Percentiles rank a stretch among this genome's conserved stretches.
Conservation (phyloP, 2,113 vertebrate genomes). For the Odocoileus virginianus region DNA sequence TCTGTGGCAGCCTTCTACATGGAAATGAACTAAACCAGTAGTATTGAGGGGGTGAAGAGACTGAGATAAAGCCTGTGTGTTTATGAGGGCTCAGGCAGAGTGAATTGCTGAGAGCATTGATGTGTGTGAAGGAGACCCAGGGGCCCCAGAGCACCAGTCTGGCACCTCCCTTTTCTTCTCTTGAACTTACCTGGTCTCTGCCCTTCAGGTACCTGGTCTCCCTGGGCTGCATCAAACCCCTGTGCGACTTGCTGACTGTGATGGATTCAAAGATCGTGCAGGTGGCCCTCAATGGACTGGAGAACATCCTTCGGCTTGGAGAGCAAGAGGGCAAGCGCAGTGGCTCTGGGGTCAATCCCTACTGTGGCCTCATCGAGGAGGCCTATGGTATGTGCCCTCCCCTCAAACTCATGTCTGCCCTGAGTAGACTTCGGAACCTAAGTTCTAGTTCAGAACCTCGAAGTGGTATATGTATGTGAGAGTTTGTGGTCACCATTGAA, state of each 20-base stretch:
- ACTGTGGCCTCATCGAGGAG: slow-evolving; percentile 97
- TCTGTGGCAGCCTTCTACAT: neutral
- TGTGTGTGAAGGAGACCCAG: neutral
- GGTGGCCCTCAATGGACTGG: slow-evolving; percentile 94
- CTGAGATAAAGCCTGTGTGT: neutral
- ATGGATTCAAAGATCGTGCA: slow-evolving; percentile 99
- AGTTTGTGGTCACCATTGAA: neutral
- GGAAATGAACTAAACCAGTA: neutral
- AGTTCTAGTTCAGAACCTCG: neutral
- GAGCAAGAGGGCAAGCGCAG: slow-evolving; percentile 96
- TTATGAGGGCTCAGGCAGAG: neutral
- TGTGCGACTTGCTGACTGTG: slow-evolving; percentile 96
- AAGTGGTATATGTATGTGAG: neutral
- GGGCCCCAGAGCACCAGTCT: neutral
- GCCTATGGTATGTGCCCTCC: slow-evolving; percentile 86
- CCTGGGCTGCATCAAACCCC: slow-evolving; percentile 95
- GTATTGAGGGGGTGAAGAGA: neutral
- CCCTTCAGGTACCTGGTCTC: slow-evolving; percentile 91
- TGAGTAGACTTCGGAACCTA: neutral
- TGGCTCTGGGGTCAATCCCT: slow-evolving; percentile 91
- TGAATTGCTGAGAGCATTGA: neutral
- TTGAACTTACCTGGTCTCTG: slow-evolving; percentile 14
- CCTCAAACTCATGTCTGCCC: neutral
- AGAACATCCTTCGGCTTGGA: slow-evolving; percentile 95
- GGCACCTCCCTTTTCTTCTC: neutral